A percentile compares a stretch with the other conserved stretches of the same genome.
phyloP scores from a whole-genome alignment of 1,140 invertebrate species.

The Cecropterus lyciades region DNA sequence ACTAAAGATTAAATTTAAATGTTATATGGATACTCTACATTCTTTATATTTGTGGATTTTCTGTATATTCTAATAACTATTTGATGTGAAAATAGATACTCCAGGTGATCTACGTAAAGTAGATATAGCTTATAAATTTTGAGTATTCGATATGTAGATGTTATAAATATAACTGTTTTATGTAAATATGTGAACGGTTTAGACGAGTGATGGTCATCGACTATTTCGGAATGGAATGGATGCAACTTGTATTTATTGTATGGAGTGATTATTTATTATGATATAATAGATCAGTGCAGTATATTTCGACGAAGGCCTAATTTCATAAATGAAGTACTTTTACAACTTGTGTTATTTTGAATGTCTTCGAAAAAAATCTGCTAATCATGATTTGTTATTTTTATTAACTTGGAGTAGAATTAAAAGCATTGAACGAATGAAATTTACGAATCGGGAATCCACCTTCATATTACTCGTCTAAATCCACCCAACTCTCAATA shows the following conservation, averaged over 20 bases:
- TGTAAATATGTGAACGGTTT: conserved; percentile 5
- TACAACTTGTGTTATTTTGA: background rate
- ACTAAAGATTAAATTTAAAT: conserved; percentile 3
- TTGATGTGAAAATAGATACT: background rate
- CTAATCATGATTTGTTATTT: no score
- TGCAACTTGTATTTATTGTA: no score
- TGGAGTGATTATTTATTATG: background rate
- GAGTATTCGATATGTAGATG: conserved; percentile 2
- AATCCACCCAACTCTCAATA: background rate
- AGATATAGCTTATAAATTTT: conserved; percentile 8
- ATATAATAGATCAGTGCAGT: no score
- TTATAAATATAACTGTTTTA: background rate
- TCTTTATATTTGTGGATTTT: background rate
- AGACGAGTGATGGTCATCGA: background rate
- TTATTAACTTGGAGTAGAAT: no score
- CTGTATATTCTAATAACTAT: background rate
- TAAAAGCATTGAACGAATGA: no score
- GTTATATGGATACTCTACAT: conserved; percentile 2
- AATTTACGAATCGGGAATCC: no score
- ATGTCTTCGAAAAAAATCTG: no score
- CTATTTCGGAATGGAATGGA: no score
- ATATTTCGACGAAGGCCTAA: no score
- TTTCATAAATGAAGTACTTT: no score
- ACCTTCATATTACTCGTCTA: background rate
- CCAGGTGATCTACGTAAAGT: background rate